These are phyloP conservation scores for Drosophila fungiperda DNA, from an alignment of 2,888 invertebrate species.

Conservation along the genomic window DNA sequence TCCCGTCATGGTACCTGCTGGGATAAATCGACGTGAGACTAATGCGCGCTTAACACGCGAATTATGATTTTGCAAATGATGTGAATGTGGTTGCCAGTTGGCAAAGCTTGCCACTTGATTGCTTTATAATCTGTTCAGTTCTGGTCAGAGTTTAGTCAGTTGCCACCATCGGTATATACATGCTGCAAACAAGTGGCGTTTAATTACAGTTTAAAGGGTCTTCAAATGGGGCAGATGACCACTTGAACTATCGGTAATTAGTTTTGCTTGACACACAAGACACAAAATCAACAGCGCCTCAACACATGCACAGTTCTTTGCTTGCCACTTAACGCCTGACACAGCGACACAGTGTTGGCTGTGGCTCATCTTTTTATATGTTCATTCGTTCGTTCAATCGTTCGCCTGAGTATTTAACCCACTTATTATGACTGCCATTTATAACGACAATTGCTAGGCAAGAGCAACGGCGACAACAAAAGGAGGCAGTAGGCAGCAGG, in stretches of 20 bases:
- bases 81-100: slow-evolving; percentile 48
- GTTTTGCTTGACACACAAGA: slow-evolving; percentile 60
- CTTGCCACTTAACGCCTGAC: slow-evolving; percentile 50
- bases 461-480: slow-evolving; percentile 7
- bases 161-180: slow-evolving; percentile 8
- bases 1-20: slow-evolving; percentile 68
- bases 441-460: slow-evolving; percentile 65
- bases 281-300: slow-evolving; percentile 72
- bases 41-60: slow-evolving; percentile 83
- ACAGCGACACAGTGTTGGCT: slow-evolving; percentile 49
- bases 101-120: slow-evolving; percentile 60
- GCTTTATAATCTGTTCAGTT: slow-evolving; percentile 72
- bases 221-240: slow-evolving; percentile 53
- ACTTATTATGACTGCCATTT: slow-evolving; percentile 80
- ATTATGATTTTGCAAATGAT: slow-evolving; percentile 82
- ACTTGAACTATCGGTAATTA: slow-evolving; percentile 74
- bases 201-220: slow-evolving; percentile 75
- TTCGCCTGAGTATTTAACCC: slow-evolving; percentile 71
- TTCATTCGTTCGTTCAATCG: slow-evolving; percentile 5
- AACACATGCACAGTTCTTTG: slow-evolving; percentile 51
- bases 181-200: slow-evolving; percentile 52
- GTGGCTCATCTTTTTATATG: slow-evolving; percentile 5
- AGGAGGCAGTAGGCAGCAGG: slow-evolving; percentile 2
- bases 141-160: slow-evolving; percentile 10
- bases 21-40: slow-evolving; percentile 83